Base-by-base conservation (phyloP, 2,888 invertebrate species). In the Meiosimyza decipiens region DNA sequence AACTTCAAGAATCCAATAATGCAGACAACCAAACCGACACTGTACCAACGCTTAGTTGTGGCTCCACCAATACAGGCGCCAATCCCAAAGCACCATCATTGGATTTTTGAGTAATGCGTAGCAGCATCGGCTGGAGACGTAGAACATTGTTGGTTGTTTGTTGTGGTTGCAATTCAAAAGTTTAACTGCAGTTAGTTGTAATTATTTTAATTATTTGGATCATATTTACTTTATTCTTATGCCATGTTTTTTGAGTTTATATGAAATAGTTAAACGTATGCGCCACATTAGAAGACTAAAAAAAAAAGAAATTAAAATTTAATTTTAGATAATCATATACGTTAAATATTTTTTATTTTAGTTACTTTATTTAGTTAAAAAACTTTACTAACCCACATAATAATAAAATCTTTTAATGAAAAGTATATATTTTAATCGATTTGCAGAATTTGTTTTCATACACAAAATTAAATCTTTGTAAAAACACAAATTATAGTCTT, bases 1-100 rank as follows among this genome's bases (percentile, higher is more conserved):
- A 93, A 86, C 87, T 93, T 18, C 89, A 90, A 83, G 92, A 92
- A 71, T 88, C 90, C 12, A 88, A 89, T 76, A 33, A 73, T 70
- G 15, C 69, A 59, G 54, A 74, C 13, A 57, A 67, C 15, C 54
- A 74, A 71, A 88, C 90, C 2, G 88, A 89, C 73, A 88, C 88
- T 40, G 86, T 88, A 4, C 85, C 88, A 47, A 88, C 89, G 11
- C 82, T 89, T n/a, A 89, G 89, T 67, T 92, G 92, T 83, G 89
- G 90, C 57, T 89, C 90, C 40, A 9, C 40, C 76, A 88, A 88
- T 67, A 51, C 76, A 68, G 79, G 64, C 74, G 18, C 74, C 50
- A 75, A 78, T 79, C 89, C 88, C 80, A 91, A 90, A 82, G 90
- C 89, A 83, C 90, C 89, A 82, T 88, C 90, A 80, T 88, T 93